Percentiles rank a stretch among this genome's conserved stretches.
Conservation (phyloP, 2,797 vertebrate genomes). For the Ctenochaetus hawaiiensis region DNA sequence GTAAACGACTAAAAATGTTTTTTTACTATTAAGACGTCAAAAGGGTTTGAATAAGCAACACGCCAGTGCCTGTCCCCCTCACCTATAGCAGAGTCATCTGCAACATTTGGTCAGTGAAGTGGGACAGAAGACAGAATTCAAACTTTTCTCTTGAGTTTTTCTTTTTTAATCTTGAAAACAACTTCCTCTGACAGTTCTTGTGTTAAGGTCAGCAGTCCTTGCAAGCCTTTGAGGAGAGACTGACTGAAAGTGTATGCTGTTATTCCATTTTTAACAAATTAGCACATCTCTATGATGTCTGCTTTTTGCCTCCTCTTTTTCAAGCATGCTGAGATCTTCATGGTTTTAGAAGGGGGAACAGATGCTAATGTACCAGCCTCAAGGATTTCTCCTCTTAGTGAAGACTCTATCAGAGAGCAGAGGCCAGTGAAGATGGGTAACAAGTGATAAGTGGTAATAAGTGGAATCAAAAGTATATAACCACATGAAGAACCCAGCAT, state of each 20-base stretch:
- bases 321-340: background rate
- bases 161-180: background rate
- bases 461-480: background rate
- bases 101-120: background rate
- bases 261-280: background rate
- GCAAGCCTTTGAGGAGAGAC: background rate
- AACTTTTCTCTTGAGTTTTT: background rate
- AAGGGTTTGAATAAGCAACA: constrained; percentile 2
- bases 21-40: background rate
- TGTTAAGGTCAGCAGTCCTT: background rate
- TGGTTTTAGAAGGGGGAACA: background rate
- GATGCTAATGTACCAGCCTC: background rate
- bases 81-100: accelerated
- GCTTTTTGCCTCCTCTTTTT: background rate
- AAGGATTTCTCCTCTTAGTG: background rate
- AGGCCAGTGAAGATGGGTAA: background rate
- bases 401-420: background rate
- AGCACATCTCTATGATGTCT: background rate
- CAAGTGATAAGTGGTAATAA: background rate
- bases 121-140: background rate
- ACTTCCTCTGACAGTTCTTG: background rate
- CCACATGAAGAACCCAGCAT: background rate
- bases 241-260: background rate
- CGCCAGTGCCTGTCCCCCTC: background rate
- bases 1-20: background rate